phyloP scores from a whole-genome alignment of 2,113 vertebrate genomes.

The Grammomys surdaster region DNA sequence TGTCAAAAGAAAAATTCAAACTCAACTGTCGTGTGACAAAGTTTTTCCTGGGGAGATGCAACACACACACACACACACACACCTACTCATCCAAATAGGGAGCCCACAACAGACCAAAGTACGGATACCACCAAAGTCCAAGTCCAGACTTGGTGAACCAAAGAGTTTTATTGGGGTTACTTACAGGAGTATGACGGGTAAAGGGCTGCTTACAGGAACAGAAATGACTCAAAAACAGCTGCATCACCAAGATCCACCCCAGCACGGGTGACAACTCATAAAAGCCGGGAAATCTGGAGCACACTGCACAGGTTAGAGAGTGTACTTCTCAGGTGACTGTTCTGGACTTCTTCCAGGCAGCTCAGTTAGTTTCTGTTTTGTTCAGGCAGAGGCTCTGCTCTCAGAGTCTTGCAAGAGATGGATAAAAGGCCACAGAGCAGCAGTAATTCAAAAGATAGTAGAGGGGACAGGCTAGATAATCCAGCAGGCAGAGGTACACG shows the following conservation, averaged over 20 bases:
- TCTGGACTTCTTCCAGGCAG: neutral
- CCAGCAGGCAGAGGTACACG: neutral
- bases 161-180: neutral
- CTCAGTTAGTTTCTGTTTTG: neutral
- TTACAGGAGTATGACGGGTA: neutral
- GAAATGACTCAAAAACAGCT: neutral
- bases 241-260: neutral
- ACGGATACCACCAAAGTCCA: too few species aligned
- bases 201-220: neutral
- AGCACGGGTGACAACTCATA: neutral
- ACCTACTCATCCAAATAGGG: too few species aligned
- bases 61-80: neutral
- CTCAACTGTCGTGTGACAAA: neutral
- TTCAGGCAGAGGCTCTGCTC: neutral
- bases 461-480: neutral
- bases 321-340: neutral
- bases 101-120: neutral
- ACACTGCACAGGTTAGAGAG: neutral
- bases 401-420: neutral
- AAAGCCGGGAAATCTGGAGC: neutral
- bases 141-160: neutral
- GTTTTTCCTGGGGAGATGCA: too few species aligned
- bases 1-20: constrained; percentile 38
- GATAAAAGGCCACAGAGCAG: neutral
- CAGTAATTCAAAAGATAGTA: neutral